These are phyloP conservation scores for Pelochelys cantorii DNA, from an alignment of 2,797 vertebrate genomes.

Conservation along the genomic window DNA sequence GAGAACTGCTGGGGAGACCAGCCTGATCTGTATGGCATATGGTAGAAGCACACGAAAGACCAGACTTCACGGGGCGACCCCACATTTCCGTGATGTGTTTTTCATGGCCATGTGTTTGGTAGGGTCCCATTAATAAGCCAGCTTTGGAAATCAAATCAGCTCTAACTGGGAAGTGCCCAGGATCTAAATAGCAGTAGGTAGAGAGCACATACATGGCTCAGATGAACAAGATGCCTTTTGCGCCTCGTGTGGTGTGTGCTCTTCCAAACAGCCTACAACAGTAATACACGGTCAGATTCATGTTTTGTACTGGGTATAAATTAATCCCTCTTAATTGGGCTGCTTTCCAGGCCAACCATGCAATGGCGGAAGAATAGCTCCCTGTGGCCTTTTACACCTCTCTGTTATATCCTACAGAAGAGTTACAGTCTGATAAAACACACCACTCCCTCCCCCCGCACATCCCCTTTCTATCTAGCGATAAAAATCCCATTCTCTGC, in stretches of 20 bases:
- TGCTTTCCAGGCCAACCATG: neutral
- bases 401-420: neutral
- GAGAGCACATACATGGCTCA: neutral
- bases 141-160: neutral
- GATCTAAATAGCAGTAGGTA: neutral
- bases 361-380: conserved; percentile 1
- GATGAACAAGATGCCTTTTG: neutral
- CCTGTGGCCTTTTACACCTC: neutral
- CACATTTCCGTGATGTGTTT: too few relatives aligned
- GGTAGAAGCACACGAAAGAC: too few relatives aligned
- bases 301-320: conserved; percentile 24
- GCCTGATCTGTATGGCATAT: too few relatives aligned
- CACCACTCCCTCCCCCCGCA: neutral
- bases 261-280: neutral
- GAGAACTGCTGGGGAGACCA: too few relatives aligned
- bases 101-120: too few relatives aligned
- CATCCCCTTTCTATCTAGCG: neutral
- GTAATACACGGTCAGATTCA: conserved; percentile 18
- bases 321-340: conserved; percentile 68
- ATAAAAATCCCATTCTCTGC: conserved; percentile 51
- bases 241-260: neutral
- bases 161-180: neutral
- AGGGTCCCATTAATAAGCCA: neutral
- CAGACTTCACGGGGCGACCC: too few relatives aligned
- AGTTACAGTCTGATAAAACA: conserved; percentile 34